Conservation (phyloP, 2,888 invertebrate genomes). For the Troides aeacus region DNA sequence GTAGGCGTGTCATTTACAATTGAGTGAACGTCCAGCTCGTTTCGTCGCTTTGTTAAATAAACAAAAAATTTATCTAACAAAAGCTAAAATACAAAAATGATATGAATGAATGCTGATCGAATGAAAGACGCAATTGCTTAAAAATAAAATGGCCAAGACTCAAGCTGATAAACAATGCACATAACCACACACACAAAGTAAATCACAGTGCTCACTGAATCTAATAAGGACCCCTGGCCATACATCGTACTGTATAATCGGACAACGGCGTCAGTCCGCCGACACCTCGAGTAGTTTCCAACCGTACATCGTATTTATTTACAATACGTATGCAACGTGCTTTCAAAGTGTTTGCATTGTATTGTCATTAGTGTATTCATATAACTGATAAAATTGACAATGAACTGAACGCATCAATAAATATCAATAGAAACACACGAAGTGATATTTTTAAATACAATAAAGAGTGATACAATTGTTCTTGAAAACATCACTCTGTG, state of each 20-base stretch:
- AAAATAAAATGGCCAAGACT: too few relatives aligned
- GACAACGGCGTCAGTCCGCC: conserved; percentile 2
- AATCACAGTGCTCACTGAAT: conserved; percentile 2
- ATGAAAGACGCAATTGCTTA: too few relatives aligned
- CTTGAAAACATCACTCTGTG: not conserved
- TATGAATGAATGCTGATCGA: not conserved
- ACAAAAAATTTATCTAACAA: too few relatives aligned
- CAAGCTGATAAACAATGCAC: not conserved
- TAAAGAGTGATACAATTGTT: not conserved
- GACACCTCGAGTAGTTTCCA: conserved; percentile 13
- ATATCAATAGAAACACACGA: not conserved
- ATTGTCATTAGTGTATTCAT: not conserved
- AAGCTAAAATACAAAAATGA: not conserved
- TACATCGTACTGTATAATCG: not conserved
- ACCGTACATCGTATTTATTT: conserved; percentile 30
- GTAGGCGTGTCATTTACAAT: too few relatives aligned
- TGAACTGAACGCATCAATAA: not conserved
- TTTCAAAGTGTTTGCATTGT: conserved; percentile 31
- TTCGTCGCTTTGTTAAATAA: too few relatives aligned
- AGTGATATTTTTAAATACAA: not conserved
- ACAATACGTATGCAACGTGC: conserved; percentile 35
- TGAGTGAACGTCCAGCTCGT: too few relatives aligned
- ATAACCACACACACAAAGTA: not conserved
- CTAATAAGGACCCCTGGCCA: not conserved
- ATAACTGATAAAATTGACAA: not conserved